Percentiles rank a stretch among this genome's conserved stretches.
These are phyloP conservation scores for Fragum fragum DNA, from an alignment of 2,888 invertebrate genomes.

Conservation along the genomic window DNA sequence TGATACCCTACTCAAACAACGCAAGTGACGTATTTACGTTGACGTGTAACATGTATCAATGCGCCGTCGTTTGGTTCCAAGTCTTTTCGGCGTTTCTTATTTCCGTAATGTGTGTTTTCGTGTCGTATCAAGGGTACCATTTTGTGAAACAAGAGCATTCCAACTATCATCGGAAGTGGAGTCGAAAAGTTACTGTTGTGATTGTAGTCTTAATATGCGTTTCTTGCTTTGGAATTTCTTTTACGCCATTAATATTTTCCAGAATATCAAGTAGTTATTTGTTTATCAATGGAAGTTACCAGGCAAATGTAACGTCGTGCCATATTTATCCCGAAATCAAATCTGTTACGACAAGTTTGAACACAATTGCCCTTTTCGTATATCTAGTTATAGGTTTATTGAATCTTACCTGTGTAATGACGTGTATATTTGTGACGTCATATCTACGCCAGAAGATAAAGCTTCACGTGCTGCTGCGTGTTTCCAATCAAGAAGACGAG, in stretches of 20 bases:
- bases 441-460: constrained; percentile 23
- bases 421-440: constrained; percentile 23
- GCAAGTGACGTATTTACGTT: constrained; percentile 10
- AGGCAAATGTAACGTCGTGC: constrained; percentile 5
- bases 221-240: constrained; percentile 16
- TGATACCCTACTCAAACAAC: constrained; percentile 31
- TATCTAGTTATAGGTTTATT: constrained; percentile 25
- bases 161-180: constrained; percentile 27
- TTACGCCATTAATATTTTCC: constrained; percentile 23
- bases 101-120: constrained; percentile 12
- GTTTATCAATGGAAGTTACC: not conserved
- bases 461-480: constrained; percentile 18
- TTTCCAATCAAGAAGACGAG: constrained; percentile 21
- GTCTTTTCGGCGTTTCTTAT: constrained; percentile 30
- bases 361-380: constrained; percentile 13
- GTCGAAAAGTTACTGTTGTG: not conserved
- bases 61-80: constrained; percentile 34
- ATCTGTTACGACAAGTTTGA: constrained; percentile 9
- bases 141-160: constrained; percentile 6
- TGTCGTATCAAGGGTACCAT: constrained; percentile 23
- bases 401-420: constrained; percentile 15
- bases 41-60: constrained; percentile 37
- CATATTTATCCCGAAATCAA: constrained; percentile 19
- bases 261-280: constrained; percentile 9
- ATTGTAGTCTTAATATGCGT: constrained; percentile 6